Conservation (phyloP, 92 coral and sea anemone species). For the Palythoa grandiflora region DNA sequence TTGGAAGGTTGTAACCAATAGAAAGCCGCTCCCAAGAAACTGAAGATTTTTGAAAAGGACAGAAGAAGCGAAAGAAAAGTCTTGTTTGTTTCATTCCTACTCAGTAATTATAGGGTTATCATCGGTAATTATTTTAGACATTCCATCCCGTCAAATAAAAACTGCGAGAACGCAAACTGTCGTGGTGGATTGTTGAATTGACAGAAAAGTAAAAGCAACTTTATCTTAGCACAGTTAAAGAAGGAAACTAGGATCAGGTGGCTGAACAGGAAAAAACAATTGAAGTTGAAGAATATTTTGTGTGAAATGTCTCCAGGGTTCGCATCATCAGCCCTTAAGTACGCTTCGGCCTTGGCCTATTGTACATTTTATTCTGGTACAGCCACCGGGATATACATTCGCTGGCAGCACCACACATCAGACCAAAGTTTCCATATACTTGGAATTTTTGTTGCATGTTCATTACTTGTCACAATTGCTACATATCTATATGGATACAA, state of each 20-base stretch:
- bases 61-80: background rate
- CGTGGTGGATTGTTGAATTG: too few species aligned
- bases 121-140: too few species aligned
- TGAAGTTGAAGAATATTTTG: background rate
- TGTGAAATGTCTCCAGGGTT: slow-evolving; percentile 55
- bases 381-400: slow-evolving; percentile 83
- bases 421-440: slow-evolving; percentile 87
- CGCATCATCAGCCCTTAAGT: slow-evolving; percentile 61
- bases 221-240: too few species aligned
- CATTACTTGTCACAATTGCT: slow-evolving; percentile 80
- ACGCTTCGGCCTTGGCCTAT: slow-evolving; percentile 70
- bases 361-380: slow-evolving; percentile 83
- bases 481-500: slow-evolving; percentile 82
- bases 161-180: too few species aligned
- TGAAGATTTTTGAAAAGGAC: background rate
- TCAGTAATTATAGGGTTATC: too few species aligned
- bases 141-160: too few species aligned
- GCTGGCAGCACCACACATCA: slow-evolving; percentile 93
- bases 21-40: background rate
- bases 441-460: slow-evolving; percentile 79
- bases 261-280: background rate
- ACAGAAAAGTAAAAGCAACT: too few species aligned
- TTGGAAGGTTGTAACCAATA: too few species aligned
- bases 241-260: background rate
- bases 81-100: background rate